These are phyloP conservation scores for Solenopsis fugax DNA, from an alignment of 1,140 invertebrate genomes.

Conservation along the genomic window DNA sequence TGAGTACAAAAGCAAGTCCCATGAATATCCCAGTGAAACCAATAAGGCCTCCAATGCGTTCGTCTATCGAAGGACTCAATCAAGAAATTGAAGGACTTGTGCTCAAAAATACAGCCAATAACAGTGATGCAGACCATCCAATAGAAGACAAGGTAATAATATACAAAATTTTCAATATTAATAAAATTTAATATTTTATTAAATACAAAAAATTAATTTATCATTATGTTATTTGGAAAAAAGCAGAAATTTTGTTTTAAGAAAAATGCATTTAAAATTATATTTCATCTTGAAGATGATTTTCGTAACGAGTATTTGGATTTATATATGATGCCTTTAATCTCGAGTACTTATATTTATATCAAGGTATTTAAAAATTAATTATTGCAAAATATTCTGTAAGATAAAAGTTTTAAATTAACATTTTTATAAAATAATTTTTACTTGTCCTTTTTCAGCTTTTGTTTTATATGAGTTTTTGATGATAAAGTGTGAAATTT, in stretches of 20 bases:
- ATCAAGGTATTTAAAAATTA: constrained; percentile 2
- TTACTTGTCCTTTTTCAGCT: neutral
- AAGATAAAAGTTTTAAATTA: neutral
- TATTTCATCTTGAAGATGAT: neutral
- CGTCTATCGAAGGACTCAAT: constrained; percentile 94
- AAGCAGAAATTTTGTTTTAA: neutral
- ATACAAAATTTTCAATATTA: neutral
- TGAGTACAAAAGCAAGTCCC: constrained; percentile 87
- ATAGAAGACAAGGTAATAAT: constrained; percentile 84
- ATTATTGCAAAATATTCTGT: neutral
- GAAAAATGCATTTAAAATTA: constrained; percentile 4
- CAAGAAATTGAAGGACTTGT: constrained; percentile 93
- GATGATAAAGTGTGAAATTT: constrained; percentile 9
- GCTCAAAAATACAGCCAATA: constrained; percentile 85
- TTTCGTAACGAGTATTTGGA: too few species aligned
- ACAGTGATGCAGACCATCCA: constrained; percentile 83
- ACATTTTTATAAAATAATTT: neutral
- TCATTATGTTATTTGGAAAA: neutral
- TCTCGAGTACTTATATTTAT: too few species aligned
- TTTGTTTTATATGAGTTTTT: constrained; percentile 3
- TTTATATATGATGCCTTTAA: neutral
- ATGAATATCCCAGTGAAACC: constrained; percentile 88
- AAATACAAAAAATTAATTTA: neutral
- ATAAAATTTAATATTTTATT: neutral
- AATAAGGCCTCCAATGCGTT: constrained; percentile 90